Percentiles rank a stretch among this genome's conserved stretches.
Conservation (phyloP, 2,888 invertebrate species). For the Apamea monoglypha region DNA sequence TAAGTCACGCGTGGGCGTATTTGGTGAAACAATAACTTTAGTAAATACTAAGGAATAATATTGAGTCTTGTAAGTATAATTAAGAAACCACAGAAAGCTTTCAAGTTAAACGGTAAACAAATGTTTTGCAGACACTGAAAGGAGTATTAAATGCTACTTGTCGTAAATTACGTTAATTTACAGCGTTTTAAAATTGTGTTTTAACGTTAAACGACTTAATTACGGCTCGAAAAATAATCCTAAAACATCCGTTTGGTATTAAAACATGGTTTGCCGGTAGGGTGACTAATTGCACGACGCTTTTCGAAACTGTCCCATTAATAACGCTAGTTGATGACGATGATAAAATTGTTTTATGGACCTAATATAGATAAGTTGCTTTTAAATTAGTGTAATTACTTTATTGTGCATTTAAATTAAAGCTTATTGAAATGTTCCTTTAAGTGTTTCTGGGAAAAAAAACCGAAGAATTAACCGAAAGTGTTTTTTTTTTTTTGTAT, state of each 20-base stretch:
- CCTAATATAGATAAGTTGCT: slow-evolving; percentile 56
- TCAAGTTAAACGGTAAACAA: slow-evolving; percentile 67
- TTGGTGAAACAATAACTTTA: slow-evolving; percentile 77
- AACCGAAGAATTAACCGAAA: neutral
- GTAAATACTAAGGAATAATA: slow-evolving; percentile 72
- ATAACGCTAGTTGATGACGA: slow-evolving; percentile 54
- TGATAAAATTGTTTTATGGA: slow-evolving; percentile 60
- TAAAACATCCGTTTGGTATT: slow-evolving; percentile 76
- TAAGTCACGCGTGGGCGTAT: slow-evolving; percentile 73
- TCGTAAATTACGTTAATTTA: slow-evolving; percentile 75
- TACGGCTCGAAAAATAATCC: slow-evolving; percentile 73
- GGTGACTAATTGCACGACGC: slow-evolving; percentile 64
- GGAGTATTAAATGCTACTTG: slow-evolving; percentile 57
- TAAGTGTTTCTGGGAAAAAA: neutral
- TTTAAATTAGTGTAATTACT: slow-evolving; percentile 50
- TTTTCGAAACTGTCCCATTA: slow-evolving; percentile 61
- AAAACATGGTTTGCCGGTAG: slow-evolving; percentile 61
- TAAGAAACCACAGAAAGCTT: slow-evolving; percentile 69
- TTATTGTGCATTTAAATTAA: slow-evolving; percentile 28
- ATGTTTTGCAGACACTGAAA: slow-evolving; percentile 55
- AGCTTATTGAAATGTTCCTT: slow-evolving; percentile 33
- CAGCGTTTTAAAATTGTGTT: slow-evolving; percentile 72
- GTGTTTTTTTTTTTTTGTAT: neutral
- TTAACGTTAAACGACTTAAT: slow-evolving; percentile 78
- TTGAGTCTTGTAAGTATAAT: slow-evolving; percentile 65